Evolutionary conservation across 2,888 invertebrate species (phyloP), one percentile per base, ranked within the genome.

Genomic region (Tinea semifulvella): DNA sequence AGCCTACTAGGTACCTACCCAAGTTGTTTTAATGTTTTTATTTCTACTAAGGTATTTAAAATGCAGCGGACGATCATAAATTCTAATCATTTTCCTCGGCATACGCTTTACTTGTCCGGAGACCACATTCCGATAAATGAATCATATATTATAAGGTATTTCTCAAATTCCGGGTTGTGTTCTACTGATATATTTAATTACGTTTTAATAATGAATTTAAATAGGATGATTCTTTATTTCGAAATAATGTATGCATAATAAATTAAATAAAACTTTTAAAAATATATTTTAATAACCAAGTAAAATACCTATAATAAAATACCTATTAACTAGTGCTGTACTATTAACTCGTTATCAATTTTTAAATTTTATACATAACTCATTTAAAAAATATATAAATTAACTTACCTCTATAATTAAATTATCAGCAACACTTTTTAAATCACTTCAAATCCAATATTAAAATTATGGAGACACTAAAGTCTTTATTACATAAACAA

Each of bases 401-500:
- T 46, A 1, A 57, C 71, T 64, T 69, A 74, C 75, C 72, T 60
- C 54, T 56, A 56, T 36, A 36, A 36, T 36, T 36, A 7, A 60
- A 53, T 54, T 46, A 47, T 46, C 43, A 42, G 53, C 46, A 50
- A 10, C 16, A 36, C 36, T 18, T 18, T 36, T 36, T 52, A 50
- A 49, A 54, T 49, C 48, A 36, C 48, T 54, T 56, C 52, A 38
- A 42, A 42, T 42, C 42, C 42, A 42, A 19, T 26, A 19, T 31
- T 22, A 27, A 22, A 45, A 31, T 50, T 51, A 49, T 58, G 50
- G 40, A 46, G 45, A 47, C 68, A 70, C 65, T 55, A 61, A 62
- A 62, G 54, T 58, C 51, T 51, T 58, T 69, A 58, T 67, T 59
- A 60, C 54, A 54, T 63, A 62, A 61, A 63, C 56, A 58, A 58